phyloP scores from a whole-genome alignment of 1,140 invertebrate genomes.

The Trichoplusia ni region DNA sequence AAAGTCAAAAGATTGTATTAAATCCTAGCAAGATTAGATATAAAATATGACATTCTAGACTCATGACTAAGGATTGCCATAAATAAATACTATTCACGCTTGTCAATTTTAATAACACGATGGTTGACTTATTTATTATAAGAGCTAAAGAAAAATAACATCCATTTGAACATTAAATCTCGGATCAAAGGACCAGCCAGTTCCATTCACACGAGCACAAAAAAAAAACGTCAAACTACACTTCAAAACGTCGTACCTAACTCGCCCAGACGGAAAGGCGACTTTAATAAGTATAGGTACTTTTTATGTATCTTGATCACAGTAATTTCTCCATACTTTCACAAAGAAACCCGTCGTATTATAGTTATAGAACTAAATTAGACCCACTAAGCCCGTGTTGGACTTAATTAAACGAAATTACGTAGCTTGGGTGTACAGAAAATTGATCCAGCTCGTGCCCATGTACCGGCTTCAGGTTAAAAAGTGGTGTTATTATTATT shows the following conservation, averaged over 20 bases:
- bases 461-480: slow-evolving; percentile 12
- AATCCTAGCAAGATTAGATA: too few relatives aligned
- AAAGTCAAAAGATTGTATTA: too few relatives aligned
- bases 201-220: too few relatives aligned
- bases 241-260: not conserved
- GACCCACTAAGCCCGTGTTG: slow-evolving; percentile 39
- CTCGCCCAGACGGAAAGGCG: not conserved
- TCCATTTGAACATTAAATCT: too few relatives aligned
- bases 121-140: too few relatives aligned
- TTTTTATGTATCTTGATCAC: slow-evolving; percentile 6
- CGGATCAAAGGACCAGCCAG: too few relatives aligned
- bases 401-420: slow-evolving; percentile 55
- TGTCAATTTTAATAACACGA: too few relatives aligned
- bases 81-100: too few relatives aligned
- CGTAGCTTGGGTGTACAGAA: slow-evolving; percentile 23
- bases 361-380: slow-evolving; percentile 42
- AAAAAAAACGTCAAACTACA: too few relatives aligned
- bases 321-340: slow-evolving; percentile 21
- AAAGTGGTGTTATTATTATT: slow-evolving; percentile 5
- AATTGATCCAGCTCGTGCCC: slow-evolving; percentile 16
- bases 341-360: slow-evolving; percentile 7
- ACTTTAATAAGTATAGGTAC: not conserved
- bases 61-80: too few relatives aligned
- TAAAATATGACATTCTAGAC: too few relatives aligned
- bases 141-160: too few relatives aligned